These are phyloP conservation scores for Nipponia nippon DNA, from an alignment of 2,113 vertebrate genomes.

Conservation along the genomic window DNA sequence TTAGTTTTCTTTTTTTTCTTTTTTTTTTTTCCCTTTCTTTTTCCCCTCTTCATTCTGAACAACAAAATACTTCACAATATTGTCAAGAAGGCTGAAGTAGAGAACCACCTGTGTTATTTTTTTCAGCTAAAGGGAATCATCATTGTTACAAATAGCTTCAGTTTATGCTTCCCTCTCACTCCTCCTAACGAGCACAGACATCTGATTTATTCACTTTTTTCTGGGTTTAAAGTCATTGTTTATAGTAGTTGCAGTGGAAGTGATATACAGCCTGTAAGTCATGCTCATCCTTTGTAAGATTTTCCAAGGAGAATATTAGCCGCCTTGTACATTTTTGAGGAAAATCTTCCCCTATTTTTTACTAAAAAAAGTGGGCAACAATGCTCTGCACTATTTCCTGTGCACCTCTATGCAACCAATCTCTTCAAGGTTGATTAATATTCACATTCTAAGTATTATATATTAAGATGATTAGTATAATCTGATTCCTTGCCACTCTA, in stretches of 20 bases:
- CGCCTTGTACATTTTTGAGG: not conserved
- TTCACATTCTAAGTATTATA: constrained; percentile 46
- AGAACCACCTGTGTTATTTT: not conserved
- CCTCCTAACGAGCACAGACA: constrained; percentile 21
- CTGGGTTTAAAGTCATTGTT: constrained; percentile 28
- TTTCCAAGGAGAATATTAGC: not conserved
- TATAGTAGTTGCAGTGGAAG: constrained; percentile 7
- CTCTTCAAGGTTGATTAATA: constrained; percentile 12
- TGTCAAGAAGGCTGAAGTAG: not conserved
- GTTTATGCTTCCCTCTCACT: not conserved
- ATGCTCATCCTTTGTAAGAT: constrained; percentile 27
- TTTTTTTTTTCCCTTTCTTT: not conserved
- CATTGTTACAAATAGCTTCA: not conserved
- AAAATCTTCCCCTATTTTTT: constrained; percentile 16
- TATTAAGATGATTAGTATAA: constrained; percentile 32
- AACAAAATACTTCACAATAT: not conserved
- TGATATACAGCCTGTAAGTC: not conserved
- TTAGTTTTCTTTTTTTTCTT: not conserved
- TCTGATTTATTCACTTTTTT: constrained; percentile 13
- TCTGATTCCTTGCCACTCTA: constrained; percentile 28
- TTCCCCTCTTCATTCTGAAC: not conserved
- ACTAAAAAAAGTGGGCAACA: not conserved
- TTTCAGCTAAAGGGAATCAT: not conserved
- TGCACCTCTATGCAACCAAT: constrained; percentile 40
- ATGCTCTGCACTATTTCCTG: constrained; percentile 17